Conservation (phyloP, 64 coral and sea anemone species). For the Montipora sp. region DNA sequence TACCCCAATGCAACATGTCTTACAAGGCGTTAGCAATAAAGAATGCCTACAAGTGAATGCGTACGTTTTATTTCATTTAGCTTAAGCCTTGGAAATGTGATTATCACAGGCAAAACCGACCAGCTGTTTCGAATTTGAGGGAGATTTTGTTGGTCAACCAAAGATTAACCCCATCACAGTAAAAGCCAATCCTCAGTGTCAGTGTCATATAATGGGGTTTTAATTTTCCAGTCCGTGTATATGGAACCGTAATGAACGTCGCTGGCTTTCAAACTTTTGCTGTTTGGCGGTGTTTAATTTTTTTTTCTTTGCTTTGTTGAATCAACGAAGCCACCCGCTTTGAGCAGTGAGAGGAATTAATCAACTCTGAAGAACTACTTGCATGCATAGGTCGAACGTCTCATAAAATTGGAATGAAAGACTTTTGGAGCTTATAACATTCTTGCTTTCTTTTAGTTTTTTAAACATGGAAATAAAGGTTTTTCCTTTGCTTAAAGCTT, state of each 20-base stretch:
- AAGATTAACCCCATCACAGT: background rate
- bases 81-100: background rate
- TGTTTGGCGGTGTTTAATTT: background rate
- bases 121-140: background rate
- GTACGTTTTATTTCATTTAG: background rate
- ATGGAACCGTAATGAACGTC: background rate
- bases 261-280: background rate
- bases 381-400: background rate
- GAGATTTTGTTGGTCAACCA: background rate
- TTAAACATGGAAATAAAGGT: background rate
- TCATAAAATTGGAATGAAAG: background rate
- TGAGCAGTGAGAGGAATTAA: too few relatives aligned
- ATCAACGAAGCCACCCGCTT: too few relatives aligned
- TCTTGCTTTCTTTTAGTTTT: background rate
- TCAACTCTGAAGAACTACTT: background rate
- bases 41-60: background rate
- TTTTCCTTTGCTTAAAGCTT: background rate
- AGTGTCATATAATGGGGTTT: background rate
- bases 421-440: background rate
- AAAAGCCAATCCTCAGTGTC: background rate
- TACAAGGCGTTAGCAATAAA: constrained; percentile 27
- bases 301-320: background rate
- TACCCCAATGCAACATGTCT: constrained; percentile 9
- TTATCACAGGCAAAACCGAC: background rate
- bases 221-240: background rate